Conservation (phyloP, 2,797 vertebrate species). For the Silurus aristotelis region DNA sequence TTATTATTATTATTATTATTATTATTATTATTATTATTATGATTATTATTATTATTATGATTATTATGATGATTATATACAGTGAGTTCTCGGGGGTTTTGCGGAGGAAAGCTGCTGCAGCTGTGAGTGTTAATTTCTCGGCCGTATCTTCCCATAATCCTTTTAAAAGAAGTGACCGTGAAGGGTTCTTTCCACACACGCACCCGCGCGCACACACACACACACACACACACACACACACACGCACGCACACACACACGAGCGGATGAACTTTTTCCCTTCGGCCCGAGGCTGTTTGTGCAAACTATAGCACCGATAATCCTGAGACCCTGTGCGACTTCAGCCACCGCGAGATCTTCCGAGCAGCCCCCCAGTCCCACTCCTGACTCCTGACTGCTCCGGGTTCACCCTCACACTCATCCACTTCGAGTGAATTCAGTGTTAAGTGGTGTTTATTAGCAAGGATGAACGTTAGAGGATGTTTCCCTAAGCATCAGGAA, state of each 20-base stretch:
- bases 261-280: slow-evolving; percentile 80
- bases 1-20: not conserved
- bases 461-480: not conserved
- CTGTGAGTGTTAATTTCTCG: slow-evolving; percentile 28
- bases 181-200: not conserved
- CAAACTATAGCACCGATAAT: slow-evolving; percentile 73
- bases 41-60: too few species aligned
- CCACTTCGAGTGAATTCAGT: too few species aligned
- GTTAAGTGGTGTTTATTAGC: not conserved
- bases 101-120: slow-evolving; percentile 10
- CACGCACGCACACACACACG: slow-evolving; percentile 61
- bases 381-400: slow-evolving; percentile 45
- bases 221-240: slow-evolving; percentile 18
- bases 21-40: too few species aligned
- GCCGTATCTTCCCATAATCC: slow-evolving; percentile 7
- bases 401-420: not conserved
- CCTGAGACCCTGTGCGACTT: slow-evolving; percentile 68
- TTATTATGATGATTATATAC: not conserved
- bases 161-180: slow-evolving; percentile 5
- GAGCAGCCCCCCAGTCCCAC: slow-evolving; percentile 46
- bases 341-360: slow-evolving; percentile 65
- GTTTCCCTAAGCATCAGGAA: not conserved
- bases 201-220: slow-evolving; percentile 10
- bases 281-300: slow-evolving; percentile 81
- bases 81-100: not conserved